A percentile compares a stretch with the other conserved stretches of the same genome.
These are phyloP conservation scores for Latrodectus geometricus DNA, from an alignment of 1,140 invertebrate genomes.

Conservation along the genomic window DNA sequence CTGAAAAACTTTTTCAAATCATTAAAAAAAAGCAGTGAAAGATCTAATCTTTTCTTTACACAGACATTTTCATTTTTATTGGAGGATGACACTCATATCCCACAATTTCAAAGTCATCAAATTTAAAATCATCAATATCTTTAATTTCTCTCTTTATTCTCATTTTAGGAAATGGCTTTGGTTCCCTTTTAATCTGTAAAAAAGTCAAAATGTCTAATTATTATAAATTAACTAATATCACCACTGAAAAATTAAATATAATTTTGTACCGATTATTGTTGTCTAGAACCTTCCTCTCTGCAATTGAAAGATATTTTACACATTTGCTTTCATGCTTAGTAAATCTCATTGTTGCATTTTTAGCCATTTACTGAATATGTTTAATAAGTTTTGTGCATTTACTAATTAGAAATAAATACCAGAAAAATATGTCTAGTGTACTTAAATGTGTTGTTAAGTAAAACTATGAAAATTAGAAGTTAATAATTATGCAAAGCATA, in stretches of 20 bases:
- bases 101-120: constrained; percentile 88
- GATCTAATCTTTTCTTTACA: constrained; percentile 73
- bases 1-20: too few species aligned
- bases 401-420: too few species aligned
- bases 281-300: background rate
- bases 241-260: background rate
- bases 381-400: too few species aligned
- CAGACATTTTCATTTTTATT: constrained; percentile 96
- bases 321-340: background rate
- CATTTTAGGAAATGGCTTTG: constrained; percentile 86
- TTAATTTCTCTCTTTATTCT: constrained; percentile 78
- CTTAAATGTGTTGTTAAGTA: too few species aligned
- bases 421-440: too few species aligned
- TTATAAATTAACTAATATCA: constrained; percentile 33
- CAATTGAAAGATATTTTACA: background rate
- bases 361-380: background rate
- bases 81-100: constrained; percentile 91
- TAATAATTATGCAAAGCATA: too few species aligned
- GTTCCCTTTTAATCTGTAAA: constrained; percentile 78
- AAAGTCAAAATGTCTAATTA: background rate
- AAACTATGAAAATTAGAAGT: too few species aligned
- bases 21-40: too few species aligned
- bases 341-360: background rate
- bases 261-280: background rate
- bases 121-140: constrained; percentile 90